Evolutionary conservation across 2,888 invertebrate genomes (phyloP).

Genomic region (Eueremaeus valkanovi): DNA sequence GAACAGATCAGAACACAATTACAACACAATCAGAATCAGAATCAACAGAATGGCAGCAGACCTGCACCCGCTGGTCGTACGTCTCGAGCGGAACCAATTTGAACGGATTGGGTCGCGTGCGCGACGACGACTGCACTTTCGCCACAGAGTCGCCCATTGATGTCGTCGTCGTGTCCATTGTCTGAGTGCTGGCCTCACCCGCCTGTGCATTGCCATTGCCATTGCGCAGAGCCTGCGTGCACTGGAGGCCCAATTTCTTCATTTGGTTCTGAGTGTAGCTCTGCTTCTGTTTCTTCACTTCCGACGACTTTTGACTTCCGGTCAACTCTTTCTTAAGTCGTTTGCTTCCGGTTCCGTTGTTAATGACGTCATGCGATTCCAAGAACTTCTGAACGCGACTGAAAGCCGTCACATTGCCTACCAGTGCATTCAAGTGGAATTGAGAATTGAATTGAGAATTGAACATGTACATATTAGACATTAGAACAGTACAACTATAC

Average conservation of each 20-base stretch:
- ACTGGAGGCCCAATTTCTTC: not conserved
- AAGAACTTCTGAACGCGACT: slow-evolving; percentile 19
- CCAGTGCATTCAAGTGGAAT: too few species aligned
- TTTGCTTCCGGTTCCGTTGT: not conserved
- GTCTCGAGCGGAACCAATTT: slow-evolving; percentile 61
- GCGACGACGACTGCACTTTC: not conserved
- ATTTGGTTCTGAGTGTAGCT: not conserved
- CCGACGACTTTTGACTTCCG: too few species aligned
- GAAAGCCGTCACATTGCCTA: slow-evolving; percentile 19
- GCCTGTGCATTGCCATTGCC: not conserved
- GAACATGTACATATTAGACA: not conserved
- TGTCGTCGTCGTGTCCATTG: not conserved
- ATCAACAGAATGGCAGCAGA: not conserved
- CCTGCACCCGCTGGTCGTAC: slow-evolving; percentile 34
- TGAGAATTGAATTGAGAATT: too few species aligned
- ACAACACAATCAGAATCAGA: slow-evolving; percentile 13
- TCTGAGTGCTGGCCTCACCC: not conserved
- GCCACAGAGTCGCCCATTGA: too few species aligned
- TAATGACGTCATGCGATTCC: not conserved
- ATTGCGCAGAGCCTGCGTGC: too few species aligned
- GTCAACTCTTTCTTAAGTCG: too few species aligned
- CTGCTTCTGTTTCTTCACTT: not conserved
- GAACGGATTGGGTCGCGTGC: slow-evolving; percentile 52
- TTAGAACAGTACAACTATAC: too few species aligned
- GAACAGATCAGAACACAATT: too few species aligned